Evolutionary conservation across 2,888 invertebrate genomes (phyloP), one percentile per base, ranked within the genome.

Genomic region (Entomobrya multifasciata): DNA sequence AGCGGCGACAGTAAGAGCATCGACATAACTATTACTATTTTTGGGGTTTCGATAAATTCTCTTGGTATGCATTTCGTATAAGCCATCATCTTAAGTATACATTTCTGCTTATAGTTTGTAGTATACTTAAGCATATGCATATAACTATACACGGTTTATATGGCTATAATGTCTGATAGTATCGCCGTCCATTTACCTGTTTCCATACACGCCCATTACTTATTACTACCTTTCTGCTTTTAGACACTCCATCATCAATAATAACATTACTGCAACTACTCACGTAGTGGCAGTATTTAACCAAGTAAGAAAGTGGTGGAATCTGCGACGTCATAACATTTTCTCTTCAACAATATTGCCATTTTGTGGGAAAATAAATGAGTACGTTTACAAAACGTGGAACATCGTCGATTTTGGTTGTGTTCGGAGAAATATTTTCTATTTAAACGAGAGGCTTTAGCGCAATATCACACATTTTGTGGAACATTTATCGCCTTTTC

Each of bases 361-460:
- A 60, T 25, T 41, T 57, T 60, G n/a, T 62, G 52, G 20, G 4
- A 25, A 6, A 8, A 13, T 36, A 77, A 52, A 27, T 1, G 49
- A 30, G 27, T 74, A 27, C 11, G 2, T n/a, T n/a, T n/a, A n/a
- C n/a, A n/a, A n/a, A n/a, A n/a, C n/a, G n/a, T n/a, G n/a, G n/a
- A n/a, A n/a, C 36, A 41, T 25, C 25, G 67, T 67, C 17, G 77
- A 41, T 10, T 49, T 49, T 41, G 22, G 15, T 65, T 27, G 0
- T 17, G 65, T 79, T 22, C 44, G 15, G 65, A 36, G 70, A 65
- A 80, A 80, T 80, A 67, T n/a, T 52, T 55, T 41, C 80, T 80
- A 55, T 80, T 80, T 80, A 80, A 80, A 80, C 67, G 67, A 22
- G 55, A 79, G 41, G 70, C n/a, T 25, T 44, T 62, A 47, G n/a